Conservation (phyloP, 1,140 invertebrate genomes). For the Heliconius hermathena region DNA sequence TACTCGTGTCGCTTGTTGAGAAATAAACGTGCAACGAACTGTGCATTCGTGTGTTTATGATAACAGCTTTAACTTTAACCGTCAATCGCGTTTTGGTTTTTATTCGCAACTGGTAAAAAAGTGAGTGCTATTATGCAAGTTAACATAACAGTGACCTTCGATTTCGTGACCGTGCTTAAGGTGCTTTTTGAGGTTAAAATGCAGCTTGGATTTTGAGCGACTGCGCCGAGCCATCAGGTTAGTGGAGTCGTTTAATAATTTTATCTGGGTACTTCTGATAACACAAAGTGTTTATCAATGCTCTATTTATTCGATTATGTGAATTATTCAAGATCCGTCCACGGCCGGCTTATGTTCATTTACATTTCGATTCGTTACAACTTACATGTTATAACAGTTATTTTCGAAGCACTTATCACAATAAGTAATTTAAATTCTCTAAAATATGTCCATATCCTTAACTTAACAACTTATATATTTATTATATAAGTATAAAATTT, state of each 20-base stretch:
- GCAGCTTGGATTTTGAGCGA: constrained; percentile 78
- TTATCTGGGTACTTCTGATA: constrained; percentile 52
- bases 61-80: constrained; percentile 78
- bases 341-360: constrained; percentile 6
- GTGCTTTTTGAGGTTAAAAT: constrained; percentile 80
- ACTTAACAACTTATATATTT: neutral
- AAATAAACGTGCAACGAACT: constrained; percentile 78
- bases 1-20: constrained; percentile 69
- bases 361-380: neutral
- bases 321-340: neutral
- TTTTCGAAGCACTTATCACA: neutral
- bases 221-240: constrained; percentile 77
- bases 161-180: constrained; percentile 67
- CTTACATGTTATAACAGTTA: constrained; percentile 1
- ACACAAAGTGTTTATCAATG: constrained; percentile 31
- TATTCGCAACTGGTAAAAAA: constrained; percentile 65
- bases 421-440: neutral
- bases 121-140: constrained; percentile 75
- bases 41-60: constrained; percentile 80
- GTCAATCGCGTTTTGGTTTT: constrained; percentile 72
- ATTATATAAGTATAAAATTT: neutral
- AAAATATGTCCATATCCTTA: neutral
- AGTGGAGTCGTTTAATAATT: constrained; percentile 62
- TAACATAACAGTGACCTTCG: constrained; percentile 79
- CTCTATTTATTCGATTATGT: constrained; percentile 24